Base-by-base conservation (phyloP, 2,113 vertebrate species). In the Pollachius pollachius region DNA sequence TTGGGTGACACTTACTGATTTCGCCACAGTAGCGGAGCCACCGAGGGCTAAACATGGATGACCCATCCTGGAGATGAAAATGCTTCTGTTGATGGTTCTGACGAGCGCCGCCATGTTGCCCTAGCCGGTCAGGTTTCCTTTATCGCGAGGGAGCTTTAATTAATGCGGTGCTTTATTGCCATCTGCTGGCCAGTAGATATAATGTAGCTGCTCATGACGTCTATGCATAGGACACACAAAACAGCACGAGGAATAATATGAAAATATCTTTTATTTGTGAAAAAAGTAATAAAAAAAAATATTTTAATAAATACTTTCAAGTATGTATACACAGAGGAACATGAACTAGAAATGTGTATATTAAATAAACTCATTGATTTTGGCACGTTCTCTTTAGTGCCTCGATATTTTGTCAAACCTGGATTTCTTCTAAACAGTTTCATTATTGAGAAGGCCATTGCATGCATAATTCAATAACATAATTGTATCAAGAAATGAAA, bases 251-350 rank as follows among this genome's bases (percentile, higher is more conserved):
- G 65, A 66, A 61, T 16, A 62, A 61, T 69, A 88, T 80, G 88
- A 90, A 91, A 90, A 90, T 91, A 90, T 77, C 52, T 91, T 91
- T 88, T 88, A 84, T 90, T 79, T 81, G 78, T 89, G 76, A 73
- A 88, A 88, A 79, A 83, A 78, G 81, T 75, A 67, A 87, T 84
- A 83, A 66, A 77, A 83, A 66, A 77, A 84, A 87, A 87, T 34
- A 34, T 34, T 34, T 34, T 34, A 5, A 34, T 84, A 86, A 79
- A 85, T 59, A 81, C 77, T 68, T 65, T 71, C 3, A 58, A 84
- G 74, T 59, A 68, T 68, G 74, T 83, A 79, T 72, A 83, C 73
- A 70, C 62, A 72, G 70, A 5, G 17, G 68, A 65, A 70, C 27
- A 77, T 65, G 17, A 48, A 54, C 30, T 37, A 65, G 59, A 68